Evolutionary conservation across 2,888 invertebrate species (phyloP).

Genomic region (Zaprionus bogoriensis): DNA sequence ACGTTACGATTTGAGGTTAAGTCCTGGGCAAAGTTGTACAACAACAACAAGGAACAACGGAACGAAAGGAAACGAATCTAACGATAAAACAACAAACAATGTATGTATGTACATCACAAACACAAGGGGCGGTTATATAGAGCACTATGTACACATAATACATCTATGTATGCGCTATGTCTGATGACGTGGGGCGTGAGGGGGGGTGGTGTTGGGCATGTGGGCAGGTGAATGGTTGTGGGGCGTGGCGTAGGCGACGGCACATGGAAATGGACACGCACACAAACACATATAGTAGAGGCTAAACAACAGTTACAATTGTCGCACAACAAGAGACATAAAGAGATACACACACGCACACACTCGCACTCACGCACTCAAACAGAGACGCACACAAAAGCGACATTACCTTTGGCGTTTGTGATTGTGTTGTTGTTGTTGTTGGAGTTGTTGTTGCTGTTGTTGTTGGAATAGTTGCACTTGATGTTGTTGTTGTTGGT

Average conservation of each 20-base stretch:
- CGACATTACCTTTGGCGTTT: constrained; percentile 75
- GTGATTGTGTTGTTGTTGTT: constrained; percentile 65
- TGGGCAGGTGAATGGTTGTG: no score
- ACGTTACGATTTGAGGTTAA: constrained; percentile 24
- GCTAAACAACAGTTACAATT: constrained; percentile 54
- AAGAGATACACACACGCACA: constrained; percentile 2
- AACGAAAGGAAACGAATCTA: constrained; percentile 26
- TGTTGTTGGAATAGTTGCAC: constrained; percentile 10
- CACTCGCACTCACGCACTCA: constrained; percentile 6
- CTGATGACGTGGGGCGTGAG: constrained; percentile 5
- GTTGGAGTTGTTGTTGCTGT: constrained; percentile 49
- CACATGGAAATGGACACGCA: constrained; percentile 4
- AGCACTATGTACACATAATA: constrained; percentile 4
- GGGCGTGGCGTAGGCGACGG: background rate
- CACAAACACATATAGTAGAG: constrained; percentile 15
- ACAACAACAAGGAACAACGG: no score
- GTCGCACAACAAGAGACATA: constrained; percentile 47
- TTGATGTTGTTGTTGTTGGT: constrained; percentile 40
- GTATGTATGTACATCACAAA: constrained; percentile 28
- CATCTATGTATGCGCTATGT: constrained; percentile 1
- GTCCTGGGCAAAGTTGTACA: constrained; percentile 24
- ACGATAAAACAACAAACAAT: constrained; percentile 43
- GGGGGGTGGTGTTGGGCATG: background rate
- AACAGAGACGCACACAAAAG: constrained; percentile 48
- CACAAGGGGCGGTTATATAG: constrained; percentile 15